Percentiles rank a stretch among this genome's conserved stretches.
These are phyloP conservation scores for Eumacrocentrus americanus DNA, from an alignment of 2,888 invertebrate genomes.

Conservation along the genomic window DNA sequence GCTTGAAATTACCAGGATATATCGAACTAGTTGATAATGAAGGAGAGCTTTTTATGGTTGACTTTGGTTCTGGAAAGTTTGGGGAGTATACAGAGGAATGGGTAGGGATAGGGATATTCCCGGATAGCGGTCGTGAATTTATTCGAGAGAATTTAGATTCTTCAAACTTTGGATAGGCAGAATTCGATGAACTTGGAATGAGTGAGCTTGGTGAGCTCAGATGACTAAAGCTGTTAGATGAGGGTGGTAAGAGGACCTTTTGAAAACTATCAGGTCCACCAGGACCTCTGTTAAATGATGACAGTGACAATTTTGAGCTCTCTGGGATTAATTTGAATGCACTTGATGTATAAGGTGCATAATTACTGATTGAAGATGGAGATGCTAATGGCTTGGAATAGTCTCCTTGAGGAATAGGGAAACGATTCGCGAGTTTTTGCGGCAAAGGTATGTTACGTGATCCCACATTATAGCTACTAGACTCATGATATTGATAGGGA, in stretches of 20 bases:
- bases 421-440: background rate
- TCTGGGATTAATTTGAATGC: conserved; percentile 15
- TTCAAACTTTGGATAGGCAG: background rate
- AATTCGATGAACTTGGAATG: background rate
- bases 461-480: no score
- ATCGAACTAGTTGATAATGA: conserved; percentile 8
- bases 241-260: no score
- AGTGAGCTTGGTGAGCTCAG: background rate
- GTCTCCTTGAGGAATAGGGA: background rate
- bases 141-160: background rate
- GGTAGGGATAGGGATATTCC: background rate
- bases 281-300: background rate
- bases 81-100: background rate
- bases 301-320: background rate
- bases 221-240: conserved; percentile 1
- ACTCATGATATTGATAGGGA: conserved; percentile 23
- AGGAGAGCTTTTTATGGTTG: background rate
- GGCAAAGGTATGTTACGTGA: no score
- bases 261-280: background rate
- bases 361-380: background rate
- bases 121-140: background rate
- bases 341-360: background rate
- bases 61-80: conserved; percentile 1
- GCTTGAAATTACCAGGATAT: conserved; percentile 19
- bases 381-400: background rate